phyloP scores from a whole-genome alignment of 1,140 invertebrate genomes.

The Tribolium madens region DNA sequence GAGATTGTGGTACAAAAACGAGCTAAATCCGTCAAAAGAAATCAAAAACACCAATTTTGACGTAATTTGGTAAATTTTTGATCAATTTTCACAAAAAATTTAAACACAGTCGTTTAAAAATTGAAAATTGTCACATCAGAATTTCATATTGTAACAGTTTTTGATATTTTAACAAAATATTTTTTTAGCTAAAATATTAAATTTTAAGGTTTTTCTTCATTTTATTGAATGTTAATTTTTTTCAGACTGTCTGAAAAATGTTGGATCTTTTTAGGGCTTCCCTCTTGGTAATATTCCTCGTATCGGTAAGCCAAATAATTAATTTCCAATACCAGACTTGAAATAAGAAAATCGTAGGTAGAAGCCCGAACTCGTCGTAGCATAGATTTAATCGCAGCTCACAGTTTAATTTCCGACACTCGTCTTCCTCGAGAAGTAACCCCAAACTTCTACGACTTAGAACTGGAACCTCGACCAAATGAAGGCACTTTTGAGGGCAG shows the following conservation, averaged over 20 bases:
- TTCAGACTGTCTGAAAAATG: conserved; percentile 18
- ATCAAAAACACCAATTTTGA: too few species aligned
- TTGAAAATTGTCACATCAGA: too few species aligned
- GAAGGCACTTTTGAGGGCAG: conserved; percentile 72
- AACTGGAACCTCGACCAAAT: conserved; percentile 72
- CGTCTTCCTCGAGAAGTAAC: conserved; percentile 70
- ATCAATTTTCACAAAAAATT: too few species aligned
- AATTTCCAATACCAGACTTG: background rate
- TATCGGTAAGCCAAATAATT: background rate
- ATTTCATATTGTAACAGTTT: too few species aligned
- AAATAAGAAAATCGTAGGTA: background rate
- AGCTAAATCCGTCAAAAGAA: too few species aligned
- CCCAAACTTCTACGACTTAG: conserved; percentile 73
- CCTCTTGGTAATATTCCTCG: background rate
- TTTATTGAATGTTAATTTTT: too few species aligned
- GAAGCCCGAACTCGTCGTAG: conserved; percentile 63
- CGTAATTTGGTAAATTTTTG: too few species aligned
- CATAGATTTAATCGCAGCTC: conserved; percentile 73
- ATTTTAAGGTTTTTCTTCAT: too few species aligned
- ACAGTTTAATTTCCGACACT: conserved; percentile 70
- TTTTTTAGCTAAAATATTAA: too few species aligned
- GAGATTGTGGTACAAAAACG: too few species aligned
- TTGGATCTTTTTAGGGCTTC: conserved; percentile 10
- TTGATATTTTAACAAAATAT: too few species aligned
- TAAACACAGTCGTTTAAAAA: too few species aligned